Conservation (phyloP, 2,888 invertebrate species). For the Limnephilus lunatus region DNA sequence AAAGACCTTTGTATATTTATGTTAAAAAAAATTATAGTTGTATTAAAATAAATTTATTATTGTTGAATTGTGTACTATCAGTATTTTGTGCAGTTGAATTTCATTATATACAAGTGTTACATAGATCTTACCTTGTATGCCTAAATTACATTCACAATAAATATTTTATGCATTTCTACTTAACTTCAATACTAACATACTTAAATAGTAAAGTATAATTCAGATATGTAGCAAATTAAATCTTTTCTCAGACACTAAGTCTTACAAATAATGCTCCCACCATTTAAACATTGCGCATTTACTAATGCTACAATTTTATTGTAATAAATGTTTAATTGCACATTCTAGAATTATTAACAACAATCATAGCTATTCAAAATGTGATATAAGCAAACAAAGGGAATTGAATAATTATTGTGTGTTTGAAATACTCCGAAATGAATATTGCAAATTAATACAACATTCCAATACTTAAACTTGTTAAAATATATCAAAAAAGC, state of each 20-base stretch:
- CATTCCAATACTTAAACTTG: neutral
- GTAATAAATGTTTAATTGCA: neutral
- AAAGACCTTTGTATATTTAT: neutral
- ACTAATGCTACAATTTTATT: neutral
- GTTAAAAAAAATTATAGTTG: neutral
- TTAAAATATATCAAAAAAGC: neutral
- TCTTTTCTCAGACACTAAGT: neutral
- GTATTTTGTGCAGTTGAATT: too few species aligned
- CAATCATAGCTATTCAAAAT: neutral
- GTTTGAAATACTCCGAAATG: neutral
- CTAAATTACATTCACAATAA: neutral
- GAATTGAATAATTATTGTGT: conserved; percentile 2
- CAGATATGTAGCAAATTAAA: neutral
- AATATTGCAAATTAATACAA: neutral
- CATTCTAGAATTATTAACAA: neutral
- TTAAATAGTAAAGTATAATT: neutral
- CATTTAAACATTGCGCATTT: neutral
- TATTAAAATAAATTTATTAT: neutral
- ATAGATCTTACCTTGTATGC: neutral
- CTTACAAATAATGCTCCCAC: neutral
- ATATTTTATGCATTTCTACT: neutral
- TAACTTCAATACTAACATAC: neutral
- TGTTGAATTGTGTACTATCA: neutral
- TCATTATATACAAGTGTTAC: neutral
- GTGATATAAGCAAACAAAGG: neutral